A percentile compares a stretch with the other conserved stretches of the same genome.
These are phyloP conservation scores for Parazoanthus darwini DNA, from an alignment of 92 coral and sea anemone genomes.

Conservation along the genomic window DNA sequence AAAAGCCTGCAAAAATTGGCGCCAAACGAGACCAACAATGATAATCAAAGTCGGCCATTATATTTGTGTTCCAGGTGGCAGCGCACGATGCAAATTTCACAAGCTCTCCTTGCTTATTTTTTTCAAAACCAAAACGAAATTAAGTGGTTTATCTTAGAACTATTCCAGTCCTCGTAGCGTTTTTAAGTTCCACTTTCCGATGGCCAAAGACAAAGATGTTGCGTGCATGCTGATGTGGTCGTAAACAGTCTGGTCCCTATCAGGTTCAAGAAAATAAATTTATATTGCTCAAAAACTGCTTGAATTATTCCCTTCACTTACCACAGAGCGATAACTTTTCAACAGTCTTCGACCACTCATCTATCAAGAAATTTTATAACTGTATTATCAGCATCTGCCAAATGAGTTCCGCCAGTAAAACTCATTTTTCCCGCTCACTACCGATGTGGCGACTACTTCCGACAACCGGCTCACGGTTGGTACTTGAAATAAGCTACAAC, in stretches of 20 bases:
- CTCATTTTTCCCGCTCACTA: not conserved
- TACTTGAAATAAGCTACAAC: conserved; percentile 1
- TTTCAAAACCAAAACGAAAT: not conserved
- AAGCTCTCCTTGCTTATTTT: not conserved
- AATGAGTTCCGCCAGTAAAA: not conserved
- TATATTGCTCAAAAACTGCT: not conserved
- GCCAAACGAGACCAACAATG: not conserved
- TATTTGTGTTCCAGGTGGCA: not conserved
- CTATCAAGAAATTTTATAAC: not conserved
- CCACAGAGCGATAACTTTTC: not conserved
- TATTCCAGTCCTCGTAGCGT: not conserved
- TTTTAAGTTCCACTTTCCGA: not conserved
- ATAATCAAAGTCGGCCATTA: not conserved
- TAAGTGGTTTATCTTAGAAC: too few species aligned
- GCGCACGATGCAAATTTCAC: not conserved
- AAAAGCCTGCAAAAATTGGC: not conserved
- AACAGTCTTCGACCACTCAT: not conserved
- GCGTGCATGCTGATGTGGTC: not conserved
- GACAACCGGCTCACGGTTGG: not conserved
- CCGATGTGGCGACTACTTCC: not conserved
- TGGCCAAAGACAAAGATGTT: not conserved
- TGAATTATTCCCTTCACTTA: not conserved
- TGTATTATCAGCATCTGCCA: not conserved
- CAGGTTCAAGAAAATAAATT: not conserved
- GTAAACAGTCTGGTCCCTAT: not conserved